These are phyloP conservation scores for Drosophila histrio DNA, from an alignment of 2,888 invertebrate species.

Conservation along the genomic window DNA sequence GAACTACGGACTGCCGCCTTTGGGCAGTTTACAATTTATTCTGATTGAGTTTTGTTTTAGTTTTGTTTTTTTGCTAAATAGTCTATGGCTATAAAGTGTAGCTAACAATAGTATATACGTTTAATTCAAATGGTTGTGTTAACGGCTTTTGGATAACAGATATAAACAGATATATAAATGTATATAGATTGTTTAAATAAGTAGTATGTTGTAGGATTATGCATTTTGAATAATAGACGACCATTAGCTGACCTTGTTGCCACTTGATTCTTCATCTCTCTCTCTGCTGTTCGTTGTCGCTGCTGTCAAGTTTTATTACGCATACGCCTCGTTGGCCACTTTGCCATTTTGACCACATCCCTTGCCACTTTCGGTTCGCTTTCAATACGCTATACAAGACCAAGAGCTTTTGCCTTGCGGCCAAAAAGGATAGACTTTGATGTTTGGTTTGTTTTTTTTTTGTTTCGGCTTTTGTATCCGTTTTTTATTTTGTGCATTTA, in stretches of 20 bases:
- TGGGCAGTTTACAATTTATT: conserved; percentile 63
- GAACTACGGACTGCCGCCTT: conserved; percentile 58
- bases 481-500: conserved; percentile 70
- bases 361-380: conserved; percentile 23
- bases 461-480: conserved; percentile 65
- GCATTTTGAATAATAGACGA: conserved; percentile 68
- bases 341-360: conserved; percentile 38
- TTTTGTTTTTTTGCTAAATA: conserved; percentile 19
- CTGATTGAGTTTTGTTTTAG: conserved; percentile 27
- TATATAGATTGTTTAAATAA: conserved; percentile 18
- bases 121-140: conserved; percentile 19
- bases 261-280: conserved; percentile 25
- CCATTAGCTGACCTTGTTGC: conserved; percentile 77
- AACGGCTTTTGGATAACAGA: conserved; percentile 42
- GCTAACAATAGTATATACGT: conserved; percentile 55
- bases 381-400: conserved; percentile 34
- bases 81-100: conserved; percentile 39
- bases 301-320: conserved; percentile 54
- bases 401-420: conserved; percentile 45
- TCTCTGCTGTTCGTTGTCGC: conserved; percentile 20
- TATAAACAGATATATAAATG: conserved; percentile 33
- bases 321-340: conserved; percentile 63
- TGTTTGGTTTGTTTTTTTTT: conserved; percentile 46
- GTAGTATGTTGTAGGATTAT: conserved; percentile 54
- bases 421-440: conserved; percentile 62